Evolutionary conservation across 2,888 invertebrate species (phyloP).

Genomic region (Ditylenchus weischeri): DNA sequence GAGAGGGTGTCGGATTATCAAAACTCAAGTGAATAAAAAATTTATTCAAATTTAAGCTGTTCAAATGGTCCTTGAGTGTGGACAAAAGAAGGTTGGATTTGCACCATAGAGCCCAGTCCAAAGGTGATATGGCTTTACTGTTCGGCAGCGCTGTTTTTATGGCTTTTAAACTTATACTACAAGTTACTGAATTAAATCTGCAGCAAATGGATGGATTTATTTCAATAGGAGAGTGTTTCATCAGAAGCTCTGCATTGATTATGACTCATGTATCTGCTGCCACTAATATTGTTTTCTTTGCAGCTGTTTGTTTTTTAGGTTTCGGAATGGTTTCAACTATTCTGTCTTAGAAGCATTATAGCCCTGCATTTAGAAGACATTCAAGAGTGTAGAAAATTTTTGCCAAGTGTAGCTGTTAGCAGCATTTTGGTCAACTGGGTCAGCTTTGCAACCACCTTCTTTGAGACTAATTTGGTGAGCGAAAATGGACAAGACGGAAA

Average conservation of each 20-base stretch:
- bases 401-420: constrained; percentile 46
- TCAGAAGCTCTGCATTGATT: constrained; percentile 37
- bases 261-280: constrained; percentile 36
- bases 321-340: constrained; percentile 34
- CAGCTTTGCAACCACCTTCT: constrained; percentile 46
- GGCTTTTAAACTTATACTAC: constrained; percentile 47
- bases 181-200: constrained; percentile 35
- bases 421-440: constrained; percentile 47
- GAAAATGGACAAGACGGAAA: no score
- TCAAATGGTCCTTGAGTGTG: constrained; percentile 40
- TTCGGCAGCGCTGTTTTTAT: constrained; percentile 53
- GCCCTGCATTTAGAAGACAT: constrained; percentile 38
- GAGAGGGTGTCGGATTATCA: no score
- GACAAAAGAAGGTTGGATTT: constrained; percentile 49
- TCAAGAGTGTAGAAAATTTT: constrained; percentile 42
- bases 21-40: no score
- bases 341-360: constrained; percentile 32
- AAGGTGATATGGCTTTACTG: constrained; percentile 54
- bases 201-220: constrained; percentile 32
- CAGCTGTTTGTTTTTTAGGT: constrained; percentile 9
- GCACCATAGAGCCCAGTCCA: constrained; percentile 55
- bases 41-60: constrained; percentile 35
- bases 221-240: constrained; percentile 29
- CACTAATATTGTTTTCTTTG: background rate
- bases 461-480: constrained; percentile 20